Percentiles rank a stretch among this genome's conserved stretches.
Evolutionary conservation across 64 coral and sea anemone genomes (phyloP).

Genomic region (Dendronephthya gigantea): DNA sequence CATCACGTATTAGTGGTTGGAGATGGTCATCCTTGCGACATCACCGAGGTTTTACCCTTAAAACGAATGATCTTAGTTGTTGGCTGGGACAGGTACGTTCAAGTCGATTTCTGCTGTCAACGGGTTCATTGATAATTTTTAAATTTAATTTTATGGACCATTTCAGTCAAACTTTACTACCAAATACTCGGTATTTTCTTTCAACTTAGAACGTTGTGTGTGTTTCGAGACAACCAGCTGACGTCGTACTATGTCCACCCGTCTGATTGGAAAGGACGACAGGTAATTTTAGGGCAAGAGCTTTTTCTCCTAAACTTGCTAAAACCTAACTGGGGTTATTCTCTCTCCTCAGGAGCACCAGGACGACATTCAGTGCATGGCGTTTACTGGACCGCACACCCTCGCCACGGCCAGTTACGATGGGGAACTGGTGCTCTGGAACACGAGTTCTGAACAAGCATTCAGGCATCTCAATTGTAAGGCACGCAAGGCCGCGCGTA

Average conservation of each 20-base stretch:
- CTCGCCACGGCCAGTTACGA: slow-evolving; percentile 88
- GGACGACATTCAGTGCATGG: slow-evolving; percentile 71
- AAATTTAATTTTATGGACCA: no score
- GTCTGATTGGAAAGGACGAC: slow-evolving; percentile 92
- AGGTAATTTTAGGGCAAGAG: slow-evolving; percentile 24
- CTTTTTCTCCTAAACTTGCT: neutral
- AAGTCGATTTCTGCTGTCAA: no score
- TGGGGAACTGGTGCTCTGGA: slow-evolving; percentile 94
- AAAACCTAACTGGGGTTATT: neutral
- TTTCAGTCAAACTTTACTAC: neutral
- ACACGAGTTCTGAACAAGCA: slow-evolving; percentile 89
- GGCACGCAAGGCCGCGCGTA: slow-evolving; percentile 36
- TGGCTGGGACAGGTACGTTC: slow-evolving; percentile 57
- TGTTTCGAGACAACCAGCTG: slow-evolving; percentile 77
- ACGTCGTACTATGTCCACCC: slow-evolving; percentile 94
- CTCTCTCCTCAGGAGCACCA: slow-evolving; percentile 62
- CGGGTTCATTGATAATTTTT: no score
- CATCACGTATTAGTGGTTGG: slow-evolving; percentile 92
- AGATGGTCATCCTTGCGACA: slow-evolving; percentile 81
- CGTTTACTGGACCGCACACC: slow-evolving; percentile 61
- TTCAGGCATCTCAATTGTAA: slow-evolving; percentile 63
- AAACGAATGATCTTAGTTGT: slow-evolving; percentile 83
- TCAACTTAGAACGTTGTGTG: slow-evolving; percentile 56
- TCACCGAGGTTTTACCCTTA: slow-evolving; percentile 82
- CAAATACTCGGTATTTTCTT: neutral